phyloP scores from a whole-genome alignment of 2,113 vertebrate species.

The Macrotus californicus region DNA sequence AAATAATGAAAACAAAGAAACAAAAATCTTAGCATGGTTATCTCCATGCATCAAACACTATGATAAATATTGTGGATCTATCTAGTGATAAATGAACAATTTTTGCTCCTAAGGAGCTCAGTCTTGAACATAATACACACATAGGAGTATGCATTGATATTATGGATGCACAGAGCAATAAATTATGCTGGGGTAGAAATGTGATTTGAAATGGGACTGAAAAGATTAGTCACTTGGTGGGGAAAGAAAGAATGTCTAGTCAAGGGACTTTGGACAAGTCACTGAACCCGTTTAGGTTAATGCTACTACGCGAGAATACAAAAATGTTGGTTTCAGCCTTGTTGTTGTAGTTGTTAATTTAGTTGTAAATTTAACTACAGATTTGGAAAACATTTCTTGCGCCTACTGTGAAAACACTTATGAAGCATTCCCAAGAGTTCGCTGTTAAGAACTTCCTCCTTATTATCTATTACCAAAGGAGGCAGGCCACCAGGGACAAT shows the following conservation, averaged over 20 bases:
- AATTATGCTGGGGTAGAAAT: neutral
- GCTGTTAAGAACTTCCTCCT: neutral
- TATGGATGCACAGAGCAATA: neutral
- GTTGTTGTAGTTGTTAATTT: neutral
- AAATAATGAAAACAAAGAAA: neutral
- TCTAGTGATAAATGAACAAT: neutral
- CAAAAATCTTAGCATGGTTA: neutral
- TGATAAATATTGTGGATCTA: neutral
- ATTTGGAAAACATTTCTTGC: constrained; percentile 27
- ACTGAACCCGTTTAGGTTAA: neutral
- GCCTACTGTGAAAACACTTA: neutral
- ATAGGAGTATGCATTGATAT: neutral
- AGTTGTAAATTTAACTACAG: neutral
- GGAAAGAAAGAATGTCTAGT: neutral
- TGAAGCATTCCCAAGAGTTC: constrained; percentile 1
- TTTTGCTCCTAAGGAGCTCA: neutral
- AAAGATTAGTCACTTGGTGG: neutral
- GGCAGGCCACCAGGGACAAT: neutral
- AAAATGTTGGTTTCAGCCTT: neutral
- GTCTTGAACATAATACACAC: neutral
- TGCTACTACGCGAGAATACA: neutral
- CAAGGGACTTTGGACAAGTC: neutral
- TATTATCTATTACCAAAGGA: constrained; percentile 39
- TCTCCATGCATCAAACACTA: neutral
- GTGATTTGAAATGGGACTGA: neutral